Percentiles rank a stretch among this genome's conserved stretches.
These are phyloP conservation scores for Caenorhabditis afra DNA, from an alignment of 2,888 invertebrate species.

Conservation along the genomic window DNA sequence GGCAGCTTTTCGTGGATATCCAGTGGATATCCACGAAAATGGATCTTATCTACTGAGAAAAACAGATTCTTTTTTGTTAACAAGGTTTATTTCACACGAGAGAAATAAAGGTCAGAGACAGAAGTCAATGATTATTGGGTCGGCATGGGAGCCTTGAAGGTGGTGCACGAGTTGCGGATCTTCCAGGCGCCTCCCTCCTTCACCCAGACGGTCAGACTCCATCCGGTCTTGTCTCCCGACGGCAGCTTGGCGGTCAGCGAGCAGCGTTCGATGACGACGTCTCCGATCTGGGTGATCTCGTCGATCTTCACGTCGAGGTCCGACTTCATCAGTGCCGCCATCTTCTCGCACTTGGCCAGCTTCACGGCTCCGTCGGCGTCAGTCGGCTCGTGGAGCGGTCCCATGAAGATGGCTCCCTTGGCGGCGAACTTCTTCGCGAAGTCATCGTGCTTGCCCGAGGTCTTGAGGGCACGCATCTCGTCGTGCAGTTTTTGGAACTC, in stretches of 20 bases:
- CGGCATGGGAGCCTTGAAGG: slow-evolving; percentile 49
- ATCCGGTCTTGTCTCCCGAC: slow-evolving; percentile 57
- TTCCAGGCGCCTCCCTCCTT: slow-evolving; percentile 62
- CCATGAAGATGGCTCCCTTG: slow-evolving; percentile 58
- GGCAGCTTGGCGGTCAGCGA: slow-evolving; percentile 49
- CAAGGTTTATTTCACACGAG: slow-evolving; percentile 51
- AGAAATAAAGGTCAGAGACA: slow-evolving; percentile 29
- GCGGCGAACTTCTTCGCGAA: slow-evolving; percentile 54
- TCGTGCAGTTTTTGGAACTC: slow-evolving; percentile 63
- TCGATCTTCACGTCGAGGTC: slow-evolving; percentile 49
- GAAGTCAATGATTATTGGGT: slow-evolving; percentile 34
- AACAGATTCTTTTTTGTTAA: slow-evolving; percentile 26
- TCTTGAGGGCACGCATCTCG: slow-evolving; percentile 52
- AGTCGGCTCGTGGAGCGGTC: slow-evolving; percentile 54
- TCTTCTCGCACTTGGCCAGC: slow-evolving; percentile 29
- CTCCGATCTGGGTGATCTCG: slow-evolving; percentile 49
- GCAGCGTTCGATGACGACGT: slow-evolving; percentile 51
- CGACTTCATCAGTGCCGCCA: slow-evolving; percentile 36
- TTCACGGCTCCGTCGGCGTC: slow-evolving; percentile 37
- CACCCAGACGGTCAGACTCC: slow-evolving; percentile 59
- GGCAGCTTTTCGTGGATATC: too few relatives aligned
- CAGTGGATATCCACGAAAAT: too few relatives aligned
- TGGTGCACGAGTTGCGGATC: slow-evolving; percentile 60
- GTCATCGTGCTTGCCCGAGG: slow-evolving; percentile 49
- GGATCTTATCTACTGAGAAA: too few relatives aligned